Percentiles rank a stretch among this genome's conserved stretches.
Conservation (phyloP, 2,113 vertebrate species). For the Falco punctatus region DNA sequence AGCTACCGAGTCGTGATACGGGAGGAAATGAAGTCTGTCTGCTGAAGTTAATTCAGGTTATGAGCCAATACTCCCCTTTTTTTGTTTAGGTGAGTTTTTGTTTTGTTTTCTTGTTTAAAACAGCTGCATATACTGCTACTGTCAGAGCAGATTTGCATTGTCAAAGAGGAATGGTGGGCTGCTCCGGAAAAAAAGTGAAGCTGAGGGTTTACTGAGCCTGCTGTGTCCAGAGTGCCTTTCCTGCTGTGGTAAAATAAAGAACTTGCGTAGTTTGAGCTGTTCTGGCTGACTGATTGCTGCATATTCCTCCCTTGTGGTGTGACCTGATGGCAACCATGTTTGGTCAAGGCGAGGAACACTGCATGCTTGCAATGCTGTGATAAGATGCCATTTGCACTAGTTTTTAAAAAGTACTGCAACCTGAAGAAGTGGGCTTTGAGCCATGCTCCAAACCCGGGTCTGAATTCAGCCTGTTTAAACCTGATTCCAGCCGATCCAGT, state of each 20-base stretch:
- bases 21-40: conserved; percentile 6
- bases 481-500: conserved; percentile 37
- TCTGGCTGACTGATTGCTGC: conserved; percentile 62
- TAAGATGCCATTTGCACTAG: conserved; percentile 82
- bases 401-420: conserved; percentile 75
- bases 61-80: conserved; percentile 35
- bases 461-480: conserved; percentile 51
- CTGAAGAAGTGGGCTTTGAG: conserved; percentile 71
- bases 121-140: conserved; percentile 61
- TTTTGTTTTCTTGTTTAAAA: conserved; percentile 45
- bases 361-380: conserved; percentile 78
- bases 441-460: conserved; percentile 15
- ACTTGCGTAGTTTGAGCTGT: conserved; percentile 62
- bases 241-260: conserved; percentile 70
- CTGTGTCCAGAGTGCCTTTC: conserved; percentile 80
- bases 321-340: conserved; percentile 49
- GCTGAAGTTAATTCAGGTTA: conserved; percentile 26
- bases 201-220: conserved; percentile 64
- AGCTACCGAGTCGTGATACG: not conserved
- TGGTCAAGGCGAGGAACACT: conserved; percentile 67
- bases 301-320: conserved; percentile 65
- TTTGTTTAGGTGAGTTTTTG: conserved; percentile 27
- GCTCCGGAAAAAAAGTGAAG: conserved; percentile 29
- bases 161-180: conserved; percentile 38
- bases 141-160: conserved; percentile 34